phyloP scores from a whole-genome alignment of 2,888 invertebrate species.

The Euzetes globulus region DNA sequence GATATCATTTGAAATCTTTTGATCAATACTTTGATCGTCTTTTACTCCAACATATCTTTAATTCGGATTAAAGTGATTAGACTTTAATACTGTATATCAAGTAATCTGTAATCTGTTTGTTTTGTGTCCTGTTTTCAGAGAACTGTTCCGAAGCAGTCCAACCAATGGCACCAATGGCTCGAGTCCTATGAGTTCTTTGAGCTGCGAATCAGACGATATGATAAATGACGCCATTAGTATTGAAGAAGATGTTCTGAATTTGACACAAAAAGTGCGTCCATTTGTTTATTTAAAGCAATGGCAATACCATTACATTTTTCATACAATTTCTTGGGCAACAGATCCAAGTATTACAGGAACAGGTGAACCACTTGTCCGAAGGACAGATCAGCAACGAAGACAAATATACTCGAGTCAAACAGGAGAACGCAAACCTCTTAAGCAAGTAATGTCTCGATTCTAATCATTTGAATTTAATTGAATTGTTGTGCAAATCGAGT shows the following conservation, averaged over 20 bases:
- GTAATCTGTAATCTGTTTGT: too few relatives aligned
- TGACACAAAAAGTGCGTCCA: slow-evolving; percentile 73
- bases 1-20: not conserved
- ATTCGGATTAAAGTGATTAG: not conserved
- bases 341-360: slow-evolving; percentile 86
- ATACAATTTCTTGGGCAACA: slow-evolving; percentile 48
- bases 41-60: too few relatives aligned
- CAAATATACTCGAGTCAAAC: slow-evolving; percentile 77
- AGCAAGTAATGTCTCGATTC: slow-evolving; percentile 52
- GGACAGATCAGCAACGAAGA: slow-evolving; percentile 74
- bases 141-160: slow-evolving; percentile 26
- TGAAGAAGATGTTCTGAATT: slow-evolving; percentile 85
- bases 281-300: not conserved
- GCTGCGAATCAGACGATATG: slow-evolving; percentile 74
- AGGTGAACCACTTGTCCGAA: slow-evolving; percentile 79
- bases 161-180: slow-evolving; percentile 21
- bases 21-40: not conserved
- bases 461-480: not conserved
- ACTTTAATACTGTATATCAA: not conserved
- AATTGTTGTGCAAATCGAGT: not conserved
- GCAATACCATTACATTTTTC: not conserved
- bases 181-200: slow-evolving; percentile 69
- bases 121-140: too few relatives aligned
- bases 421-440: slow-evolving; percentile 84
- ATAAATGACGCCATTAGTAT: slow-evolving; percentile 72